phyloP scores from a whole-genome alignment of 2,113 vertebrate species.

The Nannospalax galili region DNA sequence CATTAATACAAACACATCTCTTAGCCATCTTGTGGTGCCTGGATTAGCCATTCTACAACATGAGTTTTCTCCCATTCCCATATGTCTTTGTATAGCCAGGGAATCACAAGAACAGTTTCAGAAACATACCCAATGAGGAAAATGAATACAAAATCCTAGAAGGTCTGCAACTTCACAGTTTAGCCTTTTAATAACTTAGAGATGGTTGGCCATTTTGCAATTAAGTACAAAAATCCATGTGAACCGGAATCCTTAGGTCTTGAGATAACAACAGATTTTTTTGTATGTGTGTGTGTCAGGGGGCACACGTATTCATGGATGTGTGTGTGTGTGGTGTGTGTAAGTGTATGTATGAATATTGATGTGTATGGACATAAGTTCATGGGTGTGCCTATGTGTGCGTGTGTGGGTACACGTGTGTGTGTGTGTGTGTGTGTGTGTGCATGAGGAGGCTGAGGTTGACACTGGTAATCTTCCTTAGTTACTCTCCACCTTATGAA shows the following conservation, averaged over 20 bases:
- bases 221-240: background rate
- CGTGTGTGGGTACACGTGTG: background rate
- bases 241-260: background rate
- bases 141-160: constrained; percentile 2
- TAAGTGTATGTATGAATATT: background rate
- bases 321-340: background rate
- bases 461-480: background rate
- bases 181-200: background rate
- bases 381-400: background rate
- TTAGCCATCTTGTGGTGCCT: background rate
- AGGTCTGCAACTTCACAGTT: background rate
- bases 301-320: no score
- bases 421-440: background rate
- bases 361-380: no score
- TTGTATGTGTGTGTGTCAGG: no score
- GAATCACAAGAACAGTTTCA: background rate
- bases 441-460: background rate
- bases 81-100: background rate
- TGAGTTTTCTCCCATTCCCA: background rate
- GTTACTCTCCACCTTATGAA: background rate
- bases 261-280: background rate
- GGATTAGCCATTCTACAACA: background rate
- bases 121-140: background rate
- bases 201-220: constrained; percentile 8
- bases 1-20: background rate